Base-by-base conservation (phyloP, 2,797 vertebrate genomes). In the Serranus cabrilla region DNA sequence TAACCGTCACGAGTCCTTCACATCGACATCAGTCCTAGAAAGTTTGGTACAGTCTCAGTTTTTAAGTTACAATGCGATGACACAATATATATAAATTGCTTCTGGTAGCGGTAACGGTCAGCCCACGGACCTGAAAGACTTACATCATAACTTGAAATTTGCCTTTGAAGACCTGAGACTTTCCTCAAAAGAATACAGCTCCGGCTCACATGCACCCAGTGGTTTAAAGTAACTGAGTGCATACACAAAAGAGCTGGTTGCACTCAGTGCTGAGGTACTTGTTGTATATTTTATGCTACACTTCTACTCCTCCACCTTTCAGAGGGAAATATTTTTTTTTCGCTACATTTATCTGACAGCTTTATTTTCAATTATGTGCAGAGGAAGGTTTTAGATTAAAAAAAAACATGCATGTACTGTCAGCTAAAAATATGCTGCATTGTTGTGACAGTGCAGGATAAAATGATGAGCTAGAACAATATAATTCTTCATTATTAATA, bases 81-180 rank as follows among this genome's bases (percentile, higher is more conserved):
- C 34, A 34, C 34, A 34, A 34, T 9, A 34, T 34, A 1, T 34
- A 1, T 6, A 8, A 34, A 34, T 34, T 34, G 34, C 34, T 34
- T 34, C 34, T n/a, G n/a, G n/a, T n/a, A n/a, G n/a, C n/a, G n/a
- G n/a, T 34, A 34, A 8, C 8, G 34, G 17, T 31, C 21, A 14
- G 37, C 56, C 50, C 31, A 42, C 56, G 59, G 21, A 31, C 43
- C 40, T 34, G 18, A 66, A 45, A 55, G 18, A 67, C 17, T 27
- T 34, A 25, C 31, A 37, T 46, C 42, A 57, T 18, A 31, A 59
- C 67, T 40, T 37, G 27, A 20, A 62, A n/a, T 45, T 55, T 55
- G 7, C 40, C 7, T 31, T 7, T 27, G 11, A 50, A 40, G 31
- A 52, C 11, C 4, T 52, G 31, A 27, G 27, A 46, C 23, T 40